phyloP scores from a whole-genome alignment of 2,888 invertebrate species.

The Chironomus riparius region DNA sequence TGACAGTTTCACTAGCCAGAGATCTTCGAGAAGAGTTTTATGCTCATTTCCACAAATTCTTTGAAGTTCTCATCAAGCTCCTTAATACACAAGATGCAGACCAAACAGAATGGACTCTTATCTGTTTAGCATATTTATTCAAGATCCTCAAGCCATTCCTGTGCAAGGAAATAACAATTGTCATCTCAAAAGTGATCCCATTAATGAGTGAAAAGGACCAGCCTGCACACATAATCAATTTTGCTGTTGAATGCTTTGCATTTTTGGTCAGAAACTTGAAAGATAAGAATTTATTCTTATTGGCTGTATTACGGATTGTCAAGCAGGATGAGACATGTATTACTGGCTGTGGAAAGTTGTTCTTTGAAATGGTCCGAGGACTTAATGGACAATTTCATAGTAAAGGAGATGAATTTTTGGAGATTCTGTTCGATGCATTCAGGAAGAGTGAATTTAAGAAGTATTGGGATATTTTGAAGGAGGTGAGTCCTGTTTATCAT shows the following conservation, averaged over 20 bases:
- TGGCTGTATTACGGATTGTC: slow-evolving; percentile 57
- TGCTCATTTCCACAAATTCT: slow-evolving; percentile 66
- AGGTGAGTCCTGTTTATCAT: slow-evolving; percentile 6
- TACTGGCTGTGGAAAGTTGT: slow-evolving; percentile 71
- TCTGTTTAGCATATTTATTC: slow-evolving; percentile 80
- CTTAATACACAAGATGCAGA: slow-evolving; percentile 71
- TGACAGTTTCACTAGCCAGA: slow-evolving; percentile 74
- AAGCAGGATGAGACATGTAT: slow-evolving; percentile 64
- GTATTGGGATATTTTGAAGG: slow-evolving; percentile 30
- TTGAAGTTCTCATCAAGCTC: slow-evolving; percentile 61
- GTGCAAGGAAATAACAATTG: slow-evolving; percentile 64
- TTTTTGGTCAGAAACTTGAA: slow-evolving; percentile 85
- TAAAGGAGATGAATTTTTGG: slow-evolving; percentile 61
- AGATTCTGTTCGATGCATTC: slow-evolving; percentile 55
- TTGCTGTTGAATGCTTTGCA: slow-evolving; percentile 93
- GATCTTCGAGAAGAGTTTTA: slow-evolving; percentile 87
- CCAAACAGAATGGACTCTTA: slow-evolving; percentile 75
- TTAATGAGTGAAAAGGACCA: slow-evolving; percentile 62
- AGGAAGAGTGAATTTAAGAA: slow-evolving; percentile 41
- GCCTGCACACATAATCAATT: slow-evolving; percentile 77
- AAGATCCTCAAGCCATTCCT: slow-evolving; percentile 80
- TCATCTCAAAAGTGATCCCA: slow-evolving; percentile 63
- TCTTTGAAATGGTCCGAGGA: slow-evolving; percentile 83
- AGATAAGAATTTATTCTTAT: slow-evolving; percentile 65
- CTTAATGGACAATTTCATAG: slow-evolving; percentile 79